Percentiles rank a stretch among this genome's conserved stretches.
phyloP scores from a whole-genome alignment of 1,140 invertebrate species.

The Lycorma delicatula region DNA sequence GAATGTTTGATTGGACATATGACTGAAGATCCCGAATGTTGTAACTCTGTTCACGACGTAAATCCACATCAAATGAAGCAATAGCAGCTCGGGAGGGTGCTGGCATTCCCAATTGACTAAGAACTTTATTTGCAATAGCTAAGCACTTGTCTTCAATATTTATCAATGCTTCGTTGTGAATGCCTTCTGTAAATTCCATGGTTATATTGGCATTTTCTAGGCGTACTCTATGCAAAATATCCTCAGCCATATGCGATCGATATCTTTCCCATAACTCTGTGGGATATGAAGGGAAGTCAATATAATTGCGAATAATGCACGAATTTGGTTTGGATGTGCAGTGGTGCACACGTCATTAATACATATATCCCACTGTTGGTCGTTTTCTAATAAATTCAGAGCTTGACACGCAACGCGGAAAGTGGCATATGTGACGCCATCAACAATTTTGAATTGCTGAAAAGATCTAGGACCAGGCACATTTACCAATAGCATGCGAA shows the following conservation, averaged over 20 bases:
- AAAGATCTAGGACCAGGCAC: constrained; percentile 41
- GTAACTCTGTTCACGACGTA: too few species aligned
- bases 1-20: too few species aligned
- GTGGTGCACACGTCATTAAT: constrained; percentile 30
- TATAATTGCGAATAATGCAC: constrained; percentile 38
- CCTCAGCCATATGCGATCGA: constrained; percentile 32
- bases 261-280: constrained; percentile 33
- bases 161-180: too few species aligned
- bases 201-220: too few species aligned
- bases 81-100: too few species aligned
- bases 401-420: constrained; percentile 36
- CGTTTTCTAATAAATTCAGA: constrained; percentile 24
- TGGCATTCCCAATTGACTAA: too few species aligned
- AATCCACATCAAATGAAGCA: too few species aligned
- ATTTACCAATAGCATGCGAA: constrained; percentile 38
- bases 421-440: constrained; percentile 35
- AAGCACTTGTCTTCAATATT: too few species aligned
- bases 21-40: too few species aligned
- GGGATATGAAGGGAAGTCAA: constrained; percentile 29
- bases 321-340: constrained; percentile 35
- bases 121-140: too few species aligned
- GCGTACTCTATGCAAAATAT: too few species aligned
- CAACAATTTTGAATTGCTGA: constrained; percentile 36
- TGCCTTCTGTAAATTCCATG: too few species aligned
- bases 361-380: constrained; percentile 32